A percentile compares a stretch with the other conserved stretches of the same genome.
Evolutionary conservation across 2,888 invertebrate genomes (phyloP).

Genomic region (Dromius quadrimaculatus): DNA sequence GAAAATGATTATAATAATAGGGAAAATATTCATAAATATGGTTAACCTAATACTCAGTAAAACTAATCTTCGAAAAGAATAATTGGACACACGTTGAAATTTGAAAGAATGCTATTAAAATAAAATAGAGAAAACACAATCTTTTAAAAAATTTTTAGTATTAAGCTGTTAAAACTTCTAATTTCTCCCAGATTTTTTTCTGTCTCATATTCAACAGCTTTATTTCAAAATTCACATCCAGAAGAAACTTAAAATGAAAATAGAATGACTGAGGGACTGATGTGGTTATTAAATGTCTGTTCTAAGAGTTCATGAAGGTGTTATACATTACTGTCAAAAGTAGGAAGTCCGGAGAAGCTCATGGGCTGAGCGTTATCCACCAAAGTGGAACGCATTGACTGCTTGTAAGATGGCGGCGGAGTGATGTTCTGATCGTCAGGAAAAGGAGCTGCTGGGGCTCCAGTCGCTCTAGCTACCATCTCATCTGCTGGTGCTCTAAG

Average conservation of each 20-base stretch:
- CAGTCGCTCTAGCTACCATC: conserved; percentile 80
- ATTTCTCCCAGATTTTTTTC: no score
- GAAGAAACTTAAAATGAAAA: not conserved
- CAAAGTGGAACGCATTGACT: conserved; percentile 79
- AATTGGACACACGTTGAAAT: no score
- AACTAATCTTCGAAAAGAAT: no score
- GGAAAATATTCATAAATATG: not conserved
- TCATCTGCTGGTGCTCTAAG: conserved; percentile 81
- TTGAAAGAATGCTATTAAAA: no score
- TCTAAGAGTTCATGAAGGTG: no score
- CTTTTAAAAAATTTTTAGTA: no score
- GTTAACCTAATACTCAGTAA: not conserved
- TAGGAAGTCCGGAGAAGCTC: conserved; percentile 78
- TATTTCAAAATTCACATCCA: no score
- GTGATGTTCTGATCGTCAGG: conserved; percentile 61
- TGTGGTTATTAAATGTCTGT: no score
- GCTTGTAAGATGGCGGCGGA: conserved; percentile 62
- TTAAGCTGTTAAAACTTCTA: not conserved
- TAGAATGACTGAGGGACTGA: not conserved
- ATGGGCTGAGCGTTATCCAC: conserved; percentile 85
- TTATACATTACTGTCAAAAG: conserved; percentile 77
- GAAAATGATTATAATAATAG: conserved; percentile 1
- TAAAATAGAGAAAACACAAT: no score
- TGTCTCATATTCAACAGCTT: not conserved
- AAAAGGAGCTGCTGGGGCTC: conserved; percentile 41